Evolutionary conservation across 2,888 invertebrate species (phyloP), one percentile per base, ranked within the genome.

Genomic region (Callimorpha dominula): DNA sequence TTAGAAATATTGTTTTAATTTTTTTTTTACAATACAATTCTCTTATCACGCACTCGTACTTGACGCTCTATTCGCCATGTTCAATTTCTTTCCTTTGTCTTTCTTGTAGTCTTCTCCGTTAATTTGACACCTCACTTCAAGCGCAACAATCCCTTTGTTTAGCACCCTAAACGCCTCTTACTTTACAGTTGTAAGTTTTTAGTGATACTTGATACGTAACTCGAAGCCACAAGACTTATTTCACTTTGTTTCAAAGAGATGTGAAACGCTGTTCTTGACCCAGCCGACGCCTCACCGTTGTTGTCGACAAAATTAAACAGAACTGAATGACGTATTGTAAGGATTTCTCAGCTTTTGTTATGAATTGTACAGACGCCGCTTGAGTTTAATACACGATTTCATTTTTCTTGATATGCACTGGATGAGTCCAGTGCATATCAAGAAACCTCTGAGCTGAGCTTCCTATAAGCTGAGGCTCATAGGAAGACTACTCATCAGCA

Each of bases 91-190:
- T 65, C 42, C 49, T 46, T 14, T 60, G 64, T 63, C 42, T 31
- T 66, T 63, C 68, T 54, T 46, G 49, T 73, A 40, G 62, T 67
- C 63, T 60, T 17, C 73, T 46, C 64, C 57, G 69, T 75, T 78
- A 73, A 75, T 80, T 78, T 78, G 74, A 78, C 78, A 78, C 76
- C 76, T 80, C 75, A 57, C 8, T 71, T 76, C 75, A 82, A 87
- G 81, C 82, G 81, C 80, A 80, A 75, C 74, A 75, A 80, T 85
- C 81, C 43, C 82, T 85, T 87, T 86, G 84, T 88, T 82, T 74
- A 79, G 67, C 68, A 63, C 50, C 70, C 70, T 76, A 67, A 75
- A 68, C 70, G 68, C 50, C 65, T 46, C 57, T 57, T 66, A 67
- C 62, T 71, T 65, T 73, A 31, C 65, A 57, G 66, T 17, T 11